Evolutionary conservation across 2,797 vertebrate species (phyloP), one percentile per base, ranked within the genome.

Genomic region (Rachycentron canadum): DNA sequence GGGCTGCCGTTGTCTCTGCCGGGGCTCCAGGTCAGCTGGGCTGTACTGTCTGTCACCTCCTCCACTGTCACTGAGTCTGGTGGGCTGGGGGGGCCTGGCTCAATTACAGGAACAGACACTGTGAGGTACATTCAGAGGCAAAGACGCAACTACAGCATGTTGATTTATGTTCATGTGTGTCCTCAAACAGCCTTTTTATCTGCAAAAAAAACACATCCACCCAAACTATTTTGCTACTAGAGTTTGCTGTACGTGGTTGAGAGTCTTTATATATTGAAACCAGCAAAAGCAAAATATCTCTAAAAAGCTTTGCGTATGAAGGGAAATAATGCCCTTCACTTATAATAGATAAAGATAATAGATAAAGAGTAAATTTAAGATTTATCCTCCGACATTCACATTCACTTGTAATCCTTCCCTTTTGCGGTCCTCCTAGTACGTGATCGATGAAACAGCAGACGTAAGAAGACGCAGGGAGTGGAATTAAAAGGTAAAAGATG

Each of bases 31-130:
- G 94, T 89, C 73, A 96, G 93, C 93, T 96, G 95, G 25, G 96
- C 95, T 2, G 95, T 96, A 83, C 91, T 95, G 92, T 96, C 95
- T 70, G 95, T 96, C 89, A 96, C 94, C 89, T 96, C 95, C 85
- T 96, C 96, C 90, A 96, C 95, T 4, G 92, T 95, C 85, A 96
- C 93, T 0, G 89, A 86, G 78, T 95, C 95, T 62, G 96, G 96
- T 62, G 95, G 94, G 70, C 94, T 94, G 57, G 96, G 95, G 71
- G 96, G 91, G 85, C 95, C 96, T 96, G 93, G 84, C 83, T 88
- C 93, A 80, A 89, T 84, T 88, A 92, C 73, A 92, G 84, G 85
- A 90, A 91, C 83, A 81, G 52, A 89, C 79, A 79, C 82, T 71
- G 84, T 92, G 90, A 93, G 91, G 70, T 71, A 77, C 70, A 79